A percentile compares a stretch with the other conserved stretches of the same genome.
Evolutionary conservation across 2,113 vertebrate species (phyloP).

Genomic region (Hemiprocne comata): DNA sequence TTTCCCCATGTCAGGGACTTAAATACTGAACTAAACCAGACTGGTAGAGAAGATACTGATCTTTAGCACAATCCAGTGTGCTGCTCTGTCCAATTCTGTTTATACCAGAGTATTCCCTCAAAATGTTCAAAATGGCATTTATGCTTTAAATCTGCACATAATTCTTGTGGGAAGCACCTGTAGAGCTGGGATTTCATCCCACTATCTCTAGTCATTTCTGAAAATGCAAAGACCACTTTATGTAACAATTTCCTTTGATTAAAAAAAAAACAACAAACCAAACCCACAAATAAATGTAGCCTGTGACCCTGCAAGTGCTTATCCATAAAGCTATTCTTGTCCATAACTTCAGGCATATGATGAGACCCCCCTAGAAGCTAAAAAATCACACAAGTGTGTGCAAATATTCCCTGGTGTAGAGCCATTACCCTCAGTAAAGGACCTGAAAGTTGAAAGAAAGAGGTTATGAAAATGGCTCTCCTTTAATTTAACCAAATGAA

Average conservation of each 20-base stretch:
- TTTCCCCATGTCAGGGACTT: accelerated
- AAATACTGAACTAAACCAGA: neutral
- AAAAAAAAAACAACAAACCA: neutral
- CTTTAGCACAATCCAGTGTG: neutral
- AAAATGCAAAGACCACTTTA: accelerated
- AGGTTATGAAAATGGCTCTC: neutral
- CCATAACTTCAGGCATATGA: neutral
- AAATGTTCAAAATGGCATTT: neutral
- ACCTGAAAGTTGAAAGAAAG: neutral
- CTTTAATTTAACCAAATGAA: neutral
- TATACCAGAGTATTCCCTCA: neutral
- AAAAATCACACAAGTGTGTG: neutral
- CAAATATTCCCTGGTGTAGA: neutral
- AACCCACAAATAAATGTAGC: neutral
- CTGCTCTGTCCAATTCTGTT: neutral
- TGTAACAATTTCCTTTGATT: neutral
- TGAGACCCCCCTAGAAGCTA: neutral
- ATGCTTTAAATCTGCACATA: neutral
- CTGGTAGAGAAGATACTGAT: neutral
- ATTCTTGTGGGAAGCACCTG: neutral
- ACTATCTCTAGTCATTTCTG: neutral
- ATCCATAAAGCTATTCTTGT: neutral
- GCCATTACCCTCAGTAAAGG: neutral
- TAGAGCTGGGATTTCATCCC: neutral
- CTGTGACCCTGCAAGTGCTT: neutral